Evolutionary conservation across 92 coral and sea anemone species (phyloP), one percentile per base, ranked within the genome.

Genomic region (Galaxea fascicularis): DNA sequence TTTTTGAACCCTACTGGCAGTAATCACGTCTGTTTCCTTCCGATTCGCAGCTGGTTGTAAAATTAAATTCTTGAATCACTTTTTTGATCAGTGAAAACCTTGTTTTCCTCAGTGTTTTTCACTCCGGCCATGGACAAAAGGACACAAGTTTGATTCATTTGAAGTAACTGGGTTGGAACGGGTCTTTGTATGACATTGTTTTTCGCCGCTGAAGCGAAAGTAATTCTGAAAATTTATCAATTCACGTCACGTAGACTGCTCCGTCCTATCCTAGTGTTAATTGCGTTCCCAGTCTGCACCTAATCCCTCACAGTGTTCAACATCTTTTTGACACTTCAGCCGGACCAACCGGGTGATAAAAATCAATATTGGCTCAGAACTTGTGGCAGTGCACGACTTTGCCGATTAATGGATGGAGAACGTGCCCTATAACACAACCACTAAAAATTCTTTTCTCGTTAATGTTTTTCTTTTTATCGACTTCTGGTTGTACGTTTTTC

Each of bases 351-450:
- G 25, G 78, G 35, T 10, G 47, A 52, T 52, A 52, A 53, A 22
- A 46, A 20, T 74, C 65, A 54, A 53, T 74, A 74, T 52, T 28
- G 78, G 64, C 64, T 30, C 46, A 21, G 78, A 47, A 21, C 64
- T 28, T 53, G 65, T 27, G 20, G 28, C 78, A 26, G 25, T 24
- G 16, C 44, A 54, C 28, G 46, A 51, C 78, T 35, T 8, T 51
- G 62, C 46, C 26, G 18, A 10, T 29, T 25, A 20, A 39, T 49
- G 28, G 14, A n/a, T 1, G 11, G 17, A 17, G 18, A 27, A 28
- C 78, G 78, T 73, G 78, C 78, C 1, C 8, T 18, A 10, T 5
- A 25, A 29, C 78, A 74, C 45, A 0, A 53, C 24, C 28, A 12
- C 8, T 8, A 10, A 74, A 26, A 12, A 74, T 17, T 20, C 22